Base-by-base conservation (phyloP, 2,888 invertebrate genomes). In the Nomada flava region DNA sequence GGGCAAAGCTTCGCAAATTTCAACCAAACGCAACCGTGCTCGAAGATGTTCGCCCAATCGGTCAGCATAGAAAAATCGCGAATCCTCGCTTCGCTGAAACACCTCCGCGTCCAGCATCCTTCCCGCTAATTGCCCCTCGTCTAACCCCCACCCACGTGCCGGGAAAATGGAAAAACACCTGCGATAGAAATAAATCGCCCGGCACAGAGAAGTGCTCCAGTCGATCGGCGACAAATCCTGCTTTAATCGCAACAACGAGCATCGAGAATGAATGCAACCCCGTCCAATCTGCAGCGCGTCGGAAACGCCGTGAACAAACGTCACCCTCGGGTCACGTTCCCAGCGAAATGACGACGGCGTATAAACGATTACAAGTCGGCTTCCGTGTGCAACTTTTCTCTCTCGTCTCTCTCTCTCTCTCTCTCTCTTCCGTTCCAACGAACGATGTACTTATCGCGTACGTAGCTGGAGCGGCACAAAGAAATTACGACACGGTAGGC, bases 361-460 rank as follows among this genome's bases (percentile, higher is more conserved):
- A 62, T 70, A 75, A 82, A 79, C 79, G 74, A 71, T 75, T 67
- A 75, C 65, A 69, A 70, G 65, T 59, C 73, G 67, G 52, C 75
- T 76, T 64, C 53, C 47, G 23, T n/a, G 69, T 57, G 71, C 70
- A 76, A 72, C 69, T 70, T 70, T 71, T 75, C 52, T 62, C 47
- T 29, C 29, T 29, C 29, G 23, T 23, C 23, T 1, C 2, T 29
- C 29, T 29, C 3, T 29, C 5, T 29, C 36, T 47, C 20, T 11
- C n/a, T 53, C 2, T 26, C 26, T 26, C 18, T 59, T 47, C 20
- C 59, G 55, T 26, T 20, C 29, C 65, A 44, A 47, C 44, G 68
- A 82, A 71, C 76, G 65, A 68, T 62, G 76, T n/a, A 76, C 83
- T 83, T 83, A 81, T 76, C 80, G 76, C 76, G 76, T 70, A 74